These are phyloP conservation scores for Stegodyphus dumicola DNA, from an alignment of 1,140 invertebrate species.

Conservation along the genomic window DNA sequence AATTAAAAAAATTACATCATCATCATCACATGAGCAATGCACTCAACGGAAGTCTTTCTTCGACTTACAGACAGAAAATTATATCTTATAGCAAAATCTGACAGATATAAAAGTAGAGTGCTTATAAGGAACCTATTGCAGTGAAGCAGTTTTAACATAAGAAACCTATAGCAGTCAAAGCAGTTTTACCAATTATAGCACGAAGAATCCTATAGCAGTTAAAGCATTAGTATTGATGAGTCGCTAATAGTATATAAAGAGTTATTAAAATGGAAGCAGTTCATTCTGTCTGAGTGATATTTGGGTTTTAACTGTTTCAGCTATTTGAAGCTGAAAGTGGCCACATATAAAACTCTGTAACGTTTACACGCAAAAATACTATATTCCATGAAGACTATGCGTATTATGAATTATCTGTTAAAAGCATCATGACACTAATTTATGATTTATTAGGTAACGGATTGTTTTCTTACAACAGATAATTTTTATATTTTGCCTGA, in stretches of 20 bases:
- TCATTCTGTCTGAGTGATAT: background rate
- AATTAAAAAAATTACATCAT: background rate
- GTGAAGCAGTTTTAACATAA: too few relatives aligned
- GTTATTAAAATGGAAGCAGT: background rate
- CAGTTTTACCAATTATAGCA: too few relatives aligned
- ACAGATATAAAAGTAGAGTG: too few relatives aligned
- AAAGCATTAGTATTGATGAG: background rate
- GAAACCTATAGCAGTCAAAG: too few relatives aligned
- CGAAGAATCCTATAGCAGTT: too few relatives aligned
- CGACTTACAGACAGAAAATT: too few relatives aligned
- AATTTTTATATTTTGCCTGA: conserved; percentile 6
- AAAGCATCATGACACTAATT: background rate
- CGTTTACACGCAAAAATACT: background rate
- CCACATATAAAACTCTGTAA: conserved; percentile 1
- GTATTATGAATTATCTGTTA: background rate
- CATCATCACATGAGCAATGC: background rate
- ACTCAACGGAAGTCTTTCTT: too few relatives aligned
- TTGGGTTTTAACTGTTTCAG: background rate
- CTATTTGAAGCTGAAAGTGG: background rate
- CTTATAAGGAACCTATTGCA: too few relatives aligned
- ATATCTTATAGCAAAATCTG: too few relatives aligned
- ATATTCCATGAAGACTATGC: background rate
- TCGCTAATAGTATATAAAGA: background rate
- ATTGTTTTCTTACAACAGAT: background rate
- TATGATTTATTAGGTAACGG: background rate